A percentile compares a stretch with the other conserved stretches of the same genome.
Conservation (phyloP, 1,140 invertebrate genomes). For the Hermetia illucens region DNA sequence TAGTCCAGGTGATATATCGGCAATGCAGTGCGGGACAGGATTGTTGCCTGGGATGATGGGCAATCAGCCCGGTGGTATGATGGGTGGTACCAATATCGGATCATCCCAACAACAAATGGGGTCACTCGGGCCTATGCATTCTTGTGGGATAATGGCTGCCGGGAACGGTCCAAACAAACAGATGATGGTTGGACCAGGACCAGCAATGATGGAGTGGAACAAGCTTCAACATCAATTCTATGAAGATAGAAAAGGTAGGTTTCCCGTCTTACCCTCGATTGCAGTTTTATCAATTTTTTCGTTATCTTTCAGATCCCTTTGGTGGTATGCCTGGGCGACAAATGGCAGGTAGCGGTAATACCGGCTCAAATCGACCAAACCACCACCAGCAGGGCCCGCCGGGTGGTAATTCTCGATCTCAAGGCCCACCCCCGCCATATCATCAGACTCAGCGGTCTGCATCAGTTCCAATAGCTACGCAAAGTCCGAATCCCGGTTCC, state of each 20-base stretch:
- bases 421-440: constrained; percentile 78
- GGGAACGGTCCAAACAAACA: constrained; percentile 17
- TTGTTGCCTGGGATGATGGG: constrained; percentile 2
- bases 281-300: too few relatives aligned
- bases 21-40: not conserved
- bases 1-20: not conserved
- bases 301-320: too few relatives aligned
- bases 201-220: constrained; percentile 68
- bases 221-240: constrained; percentile 76
- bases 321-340: too few relatives aligned
- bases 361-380: too few relatives aligned
- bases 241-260: constrained; percentile 41
- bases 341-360: too few relatives aligned
- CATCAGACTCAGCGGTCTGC: constrained; percentile 68
- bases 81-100: constrained; percentile 6
- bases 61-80: constrained; percentile 10
- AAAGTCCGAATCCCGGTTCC: constrained; percentile 54
- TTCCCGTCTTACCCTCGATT: too few relatives aligned
- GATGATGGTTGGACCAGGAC: constrained; percentile 30
- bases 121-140: constrained; percentile 11
- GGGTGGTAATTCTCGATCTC: constrained; percentile 44
- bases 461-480: constrained; percentile 65
- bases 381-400: too few relatives aligned
- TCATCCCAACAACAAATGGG: constrained; percentile 13
- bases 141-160: not conserved